Conservation (phyloP, 2,888 invertebrate genomes). For the Mesorhabditis belari region DNA sequence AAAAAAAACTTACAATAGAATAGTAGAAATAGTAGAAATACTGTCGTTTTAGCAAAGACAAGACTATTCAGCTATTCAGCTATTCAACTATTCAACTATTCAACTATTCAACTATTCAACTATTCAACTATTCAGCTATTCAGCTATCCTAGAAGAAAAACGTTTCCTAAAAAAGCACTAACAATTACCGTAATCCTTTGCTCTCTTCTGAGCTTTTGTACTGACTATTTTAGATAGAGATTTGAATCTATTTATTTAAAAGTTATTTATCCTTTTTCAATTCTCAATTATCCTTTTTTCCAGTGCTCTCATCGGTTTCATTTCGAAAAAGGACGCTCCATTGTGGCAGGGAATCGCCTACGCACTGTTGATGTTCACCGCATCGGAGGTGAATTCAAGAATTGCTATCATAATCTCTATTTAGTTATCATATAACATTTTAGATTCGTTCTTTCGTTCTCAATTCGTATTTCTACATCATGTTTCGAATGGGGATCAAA, state of each 20-base stretch:
- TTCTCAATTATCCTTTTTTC: constrained; percentile 12
- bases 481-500: constrained; percentile 57
- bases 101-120: too few species aligned
- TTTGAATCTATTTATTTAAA: too few species aligned
- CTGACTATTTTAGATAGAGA: too few species aligned
- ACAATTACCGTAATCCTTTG: too few species aligned
- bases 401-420: too few species aligned
- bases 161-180: not conserved
- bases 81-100: too few species aligned
- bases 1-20: not conserved
- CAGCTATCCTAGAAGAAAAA: too few species aligned
- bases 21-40: not conserved
- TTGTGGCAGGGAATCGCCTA: constrained; percentile 44
- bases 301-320: constrained; percentile 55
- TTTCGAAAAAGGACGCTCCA: constrained; percentile 33
- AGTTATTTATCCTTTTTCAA: too few species aligned
- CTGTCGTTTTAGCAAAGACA: not conserved
- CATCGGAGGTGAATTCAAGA: constrained; percentile 23
- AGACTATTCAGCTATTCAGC: not conserved
- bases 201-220: too few species aligned
- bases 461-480: constrained; percentile 58
- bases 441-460: constrained; percentile 56
- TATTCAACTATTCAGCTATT: too few species aligned
- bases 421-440: not conserved
- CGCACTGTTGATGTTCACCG: constrained; percentile 53